Evolutionary conservation across 1,140 invertebrate genomes (phyloP).

Genomic region (Archivesica marissinica): DNA sequence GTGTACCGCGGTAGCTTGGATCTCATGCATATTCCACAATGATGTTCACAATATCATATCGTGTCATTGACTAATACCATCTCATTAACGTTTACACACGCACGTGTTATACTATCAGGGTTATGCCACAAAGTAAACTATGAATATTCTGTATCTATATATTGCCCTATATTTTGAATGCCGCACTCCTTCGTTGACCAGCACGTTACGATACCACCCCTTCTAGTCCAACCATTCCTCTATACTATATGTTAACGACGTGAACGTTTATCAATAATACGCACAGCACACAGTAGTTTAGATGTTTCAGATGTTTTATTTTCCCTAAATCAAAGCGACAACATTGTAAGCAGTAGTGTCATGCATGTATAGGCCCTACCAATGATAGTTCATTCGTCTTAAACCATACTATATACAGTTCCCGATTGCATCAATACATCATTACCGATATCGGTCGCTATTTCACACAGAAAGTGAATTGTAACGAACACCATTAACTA

Average conservation of each 20-base stretch:
- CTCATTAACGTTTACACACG: too few relatives aligned
- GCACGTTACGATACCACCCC: background rate
- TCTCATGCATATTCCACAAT: too few relatives aligned
- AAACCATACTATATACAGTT: too few relatives aligned
- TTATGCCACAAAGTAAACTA: background rate
- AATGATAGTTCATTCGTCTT: background rate
- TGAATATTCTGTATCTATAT: constrained; percentile 16
- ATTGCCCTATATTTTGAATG: background rate
- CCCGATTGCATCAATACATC: background rate
- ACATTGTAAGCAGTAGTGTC: constrained; percentile 9
- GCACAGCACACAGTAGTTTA: constrained; percentile 10
- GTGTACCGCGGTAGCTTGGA: too few relatives aligned
- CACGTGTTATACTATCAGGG: too few relatives aligned
- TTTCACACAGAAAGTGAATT: too few relatives aligned
- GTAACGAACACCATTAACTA: too few relatives aligned
- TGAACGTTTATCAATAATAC: constrained; percentile 5
- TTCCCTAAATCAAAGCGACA: constrained; percentile 1
- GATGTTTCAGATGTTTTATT: background rate
- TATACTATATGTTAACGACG: background rate
- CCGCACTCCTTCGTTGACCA: constrained; percentile 8
- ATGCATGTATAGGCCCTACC: too few relatives aligned
- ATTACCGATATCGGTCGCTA: too few relatives aligned
- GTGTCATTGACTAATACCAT: too few relatives aligned
- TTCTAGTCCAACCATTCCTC: background rate
- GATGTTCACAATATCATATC: too few relatives aligned